phyloP scores from a whole-genome alignment of 2,888 invertebrate genomes.

The Callyntrura sp. region DNA sequence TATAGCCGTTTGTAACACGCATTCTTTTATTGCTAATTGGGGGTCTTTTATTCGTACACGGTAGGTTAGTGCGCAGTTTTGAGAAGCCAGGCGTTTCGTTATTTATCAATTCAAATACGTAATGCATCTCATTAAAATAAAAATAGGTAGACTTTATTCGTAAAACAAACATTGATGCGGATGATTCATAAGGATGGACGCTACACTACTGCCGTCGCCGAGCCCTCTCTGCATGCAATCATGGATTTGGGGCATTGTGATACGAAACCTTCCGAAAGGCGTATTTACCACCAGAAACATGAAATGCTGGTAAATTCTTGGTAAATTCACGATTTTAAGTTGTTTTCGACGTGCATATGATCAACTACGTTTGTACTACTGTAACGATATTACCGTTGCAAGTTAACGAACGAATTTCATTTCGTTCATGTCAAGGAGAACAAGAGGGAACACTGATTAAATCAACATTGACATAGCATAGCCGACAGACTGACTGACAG shows the following conservation, averaged over 20 bases:
- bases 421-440: conserved; percentile 72
- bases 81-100: no score
- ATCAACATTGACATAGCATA: conserved; percentile 80
- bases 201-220: no score
- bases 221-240: background rate
- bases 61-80: background rate
- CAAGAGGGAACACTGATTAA: conserved; percentile 80
- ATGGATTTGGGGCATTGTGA: conserved; percentile 30
- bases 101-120: no score
- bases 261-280: background rate
- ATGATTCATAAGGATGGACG: background rate
- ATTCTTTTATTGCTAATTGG: no score
- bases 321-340: background rate
- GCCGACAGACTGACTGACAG: conserved; percentile 80
- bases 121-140: no score
- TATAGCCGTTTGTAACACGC: no score
- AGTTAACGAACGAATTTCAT: conserved; percentile 54
- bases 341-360: no score
- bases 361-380: background rate
- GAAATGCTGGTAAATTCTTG: background rate
- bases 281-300: background rate
- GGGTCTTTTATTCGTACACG: background rate
- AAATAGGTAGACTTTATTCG: no score
- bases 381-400: conserved; percentile 8
- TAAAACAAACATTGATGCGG: no score